These are phyloP conservation scores for Dicrurus megarhynchus DNA, from an alignment of 2,113 vertebrate species.

Conservation along the genomic window DNA sequence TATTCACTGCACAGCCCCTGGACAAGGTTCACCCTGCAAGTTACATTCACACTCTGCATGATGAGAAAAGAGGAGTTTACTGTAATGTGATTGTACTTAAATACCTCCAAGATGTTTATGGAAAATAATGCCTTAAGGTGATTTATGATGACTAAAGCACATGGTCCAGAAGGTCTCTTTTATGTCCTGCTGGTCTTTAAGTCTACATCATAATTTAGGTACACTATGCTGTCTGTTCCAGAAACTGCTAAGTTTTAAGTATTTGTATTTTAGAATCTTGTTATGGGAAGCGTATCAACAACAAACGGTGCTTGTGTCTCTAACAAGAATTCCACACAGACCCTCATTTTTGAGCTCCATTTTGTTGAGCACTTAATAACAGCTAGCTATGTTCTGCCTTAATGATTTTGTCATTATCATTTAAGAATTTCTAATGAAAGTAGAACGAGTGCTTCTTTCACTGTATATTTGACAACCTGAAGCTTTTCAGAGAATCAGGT, in stretches of 20 bases:
- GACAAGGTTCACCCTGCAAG: background rate
- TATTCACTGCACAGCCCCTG: background rate
- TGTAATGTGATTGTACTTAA: background rate
- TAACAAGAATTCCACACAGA: background rate
- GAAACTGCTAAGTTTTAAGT: background rate
- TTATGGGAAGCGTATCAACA: background rate
- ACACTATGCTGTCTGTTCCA: background rate
- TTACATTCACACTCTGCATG: background rate
- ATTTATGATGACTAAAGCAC: background rate
- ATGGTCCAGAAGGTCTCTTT: background rate
- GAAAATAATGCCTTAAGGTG: background rate
- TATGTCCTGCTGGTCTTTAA: background rate
- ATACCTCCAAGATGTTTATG: background rate
- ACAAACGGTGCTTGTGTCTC: background rate
- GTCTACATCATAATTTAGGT: background rate
- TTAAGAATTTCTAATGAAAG: background rate
- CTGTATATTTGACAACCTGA: background rate
- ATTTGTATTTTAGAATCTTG: background rate
- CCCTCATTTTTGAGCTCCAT: background rate
- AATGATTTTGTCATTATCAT: background rate
- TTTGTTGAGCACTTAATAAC: background rate
- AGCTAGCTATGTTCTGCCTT: background rate
- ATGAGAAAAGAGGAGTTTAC: background rate
- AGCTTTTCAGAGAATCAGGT: background rate
- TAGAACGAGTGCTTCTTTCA: background rate